A percentile compares a stretch with the other conserved stretches of the same genome.
phyloP scores from a whole-genome alignment of 2,797 vertebrate species.

The Karalla daura region DNA sequence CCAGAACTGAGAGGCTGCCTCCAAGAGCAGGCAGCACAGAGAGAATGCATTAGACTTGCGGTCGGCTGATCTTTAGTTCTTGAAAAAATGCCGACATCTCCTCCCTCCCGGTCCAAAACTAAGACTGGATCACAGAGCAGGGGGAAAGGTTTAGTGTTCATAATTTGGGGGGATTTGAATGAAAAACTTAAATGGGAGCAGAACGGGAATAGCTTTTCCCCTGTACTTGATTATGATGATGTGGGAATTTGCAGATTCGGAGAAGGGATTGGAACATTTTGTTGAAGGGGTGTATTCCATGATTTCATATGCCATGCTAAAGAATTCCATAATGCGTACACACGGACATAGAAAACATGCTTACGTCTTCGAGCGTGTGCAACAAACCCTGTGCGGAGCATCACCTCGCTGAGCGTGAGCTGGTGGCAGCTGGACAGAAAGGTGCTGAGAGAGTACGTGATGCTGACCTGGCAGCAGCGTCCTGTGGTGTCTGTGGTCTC shows the following conservation, averaged over 20 bases:
- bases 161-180: constrained; percentile 81
- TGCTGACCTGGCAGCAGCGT: constrained; percentile 42
- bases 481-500: constrained; percentile 68
- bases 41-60: constrained; percentile 80
- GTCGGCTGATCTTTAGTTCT: constrained; percentile 80
- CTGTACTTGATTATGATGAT: constrained; percentile 78
- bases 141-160: constrained; percentile 78
- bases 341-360: constrained; percentile 57
- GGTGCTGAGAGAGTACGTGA: constrained; percentile 56
- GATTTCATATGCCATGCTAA: constrained; percentile 70
- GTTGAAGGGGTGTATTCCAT: constrained; percentile 71
- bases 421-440: constrained; percentile 49
- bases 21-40: constrained; percentile 70
- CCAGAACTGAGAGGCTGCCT: constrained; percentile 73
- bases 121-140: constrained; percentile 73
- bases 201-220: constrained; percentile 69
- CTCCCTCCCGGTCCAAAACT: constrained; percentile 70
- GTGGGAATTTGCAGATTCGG: constrained; percentile 77
- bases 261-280: constrained; percentile 74
- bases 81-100: constrained; percentile 72
- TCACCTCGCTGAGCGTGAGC: constrained; percentile 17
- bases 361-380: constrained; percentile 52
- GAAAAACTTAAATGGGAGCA: constrained; percentile 72
- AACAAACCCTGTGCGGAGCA: constrained; percentile 63
- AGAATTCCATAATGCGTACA: constrained; percentile 64